Conservation (phyloP, 1,140 invertebrate species). For the Temnothorax nylanderi region DNA sequence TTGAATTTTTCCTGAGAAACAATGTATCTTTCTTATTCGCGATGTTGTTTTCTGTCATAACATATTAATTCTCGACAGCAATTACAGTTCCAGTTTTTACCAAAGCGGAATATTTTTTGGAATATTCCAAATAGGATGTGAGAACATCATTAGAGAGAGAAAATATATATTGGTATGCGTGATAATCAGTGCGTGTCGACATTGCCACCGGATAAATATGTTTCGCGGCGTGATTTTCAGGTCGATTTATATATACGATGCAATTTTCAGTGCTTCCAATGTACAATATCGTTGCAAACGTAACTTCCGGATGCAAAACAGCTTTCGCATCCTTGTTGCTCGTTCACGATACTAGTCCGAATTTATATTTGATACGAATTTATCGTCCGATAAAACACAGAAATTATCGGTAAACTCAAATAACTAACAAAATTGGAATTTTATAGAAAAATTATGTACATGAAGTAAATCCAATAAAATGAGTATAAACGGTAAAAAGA, state of each 20-base stretch:
- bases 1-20: background rate
- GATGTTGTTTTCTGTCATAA: background rate
- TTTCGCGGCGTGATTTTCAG: slow-evolving; percentile 31
- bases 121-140: background rate
- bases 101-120: background rate
- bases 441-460: background rate
- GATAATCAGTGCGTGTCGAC: slow-evolving; percentile 74
- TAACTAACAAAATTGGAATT: background rate
- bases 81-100: background rate
- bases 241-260: background rate
- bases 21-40: background rate
- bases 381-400: background rate
- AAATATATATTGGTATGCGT: background rate
- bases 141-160: slow-evolving; percentile 53
- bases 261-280: slow-evolving; percentile 20
- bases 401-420: background rate
- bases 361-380: background rate
- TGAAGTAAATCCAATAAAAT: background rate
- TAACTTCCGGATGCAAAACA: background rate
- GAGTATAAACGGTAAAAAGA: background rate
- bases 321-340: background rate
- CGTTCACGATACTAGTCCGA: background rate
- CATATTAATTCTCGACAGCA: background rate
- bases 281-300: background rate
- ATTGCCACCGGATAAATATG: slow-evolving; percentile 63